These are phyloP conservation scores for Globodera rostochiensis DNA, from an alignment of 1,140 invertebrate genomes.

Conservation along the genomic window DNA sequence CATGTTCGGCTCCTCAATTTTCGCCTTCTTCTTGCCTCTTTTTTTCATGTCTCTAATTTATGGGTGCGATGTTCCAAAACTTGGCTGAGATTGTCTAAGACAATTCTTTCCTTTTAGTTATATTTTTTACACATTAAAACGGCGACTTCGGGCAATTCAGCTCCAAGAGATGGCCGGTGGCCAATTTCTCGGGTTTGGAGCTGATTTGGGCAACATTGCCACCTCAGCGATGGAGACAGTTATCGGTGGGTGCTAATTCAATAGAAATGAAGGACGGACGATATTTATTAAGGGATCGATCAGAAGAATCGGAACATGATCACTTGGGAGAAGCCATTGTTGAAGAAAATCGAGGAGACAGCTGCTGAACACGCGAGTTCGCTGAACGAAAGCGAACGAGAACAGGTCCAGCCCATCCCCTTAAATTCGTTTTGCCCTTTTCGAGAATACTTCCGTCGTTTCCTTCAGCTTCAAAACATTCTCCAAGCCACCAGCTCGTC, in stretches of 20 bases:
- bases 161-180: slow-evolving; percentile 64
- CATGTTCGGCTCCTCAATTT: slow-evolving; percentile 56
- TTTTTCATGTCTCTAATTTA: slow-evolving; percentile 63
- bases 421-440: not conserved
- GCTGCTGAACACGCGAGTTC: slow-evolving; percentile 62
- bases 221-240: slow-evolving; percentile 61
- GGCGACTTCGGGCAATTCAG: slow-evolving; percentile 43
- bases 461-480: slow-evolving; percentile 62
- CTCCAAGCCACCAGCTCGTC: slow-evolving; percentile 61
- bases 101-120: slow-evolving; percentile 34
- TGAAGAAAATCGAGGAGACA: slow-evolving; percentile 64
- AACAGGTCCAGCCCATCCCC: slow-evolving; percentile 44
- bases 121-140: slow-evolving; percentile 62
- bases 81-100: too few relatives aligned
- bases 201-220: slow-evolving; percentile 63
- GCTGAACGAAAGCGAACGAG: slow-evolving; percentile 62
- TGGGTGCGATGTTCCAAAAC: slow-evolving; percentile 26
- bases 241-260: slow-evolving; percentile 48
- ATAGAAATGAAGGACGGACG: not conserved
- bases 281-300: slow-evolving; percentile 50
- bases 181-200: slow-evolving; percentile 63
- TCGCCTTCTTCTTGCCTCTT: slow-evolving; percentile 63
- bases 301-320: slow-evolving; percentile 65
- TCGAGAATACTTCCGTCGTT: not conserved
- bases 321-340: slow-evolving; percentile 63